phyloP scores from a whole-genome alignment of 2,888 invertebrate genomes.

The Rhabditophanes sp. region DNA sequence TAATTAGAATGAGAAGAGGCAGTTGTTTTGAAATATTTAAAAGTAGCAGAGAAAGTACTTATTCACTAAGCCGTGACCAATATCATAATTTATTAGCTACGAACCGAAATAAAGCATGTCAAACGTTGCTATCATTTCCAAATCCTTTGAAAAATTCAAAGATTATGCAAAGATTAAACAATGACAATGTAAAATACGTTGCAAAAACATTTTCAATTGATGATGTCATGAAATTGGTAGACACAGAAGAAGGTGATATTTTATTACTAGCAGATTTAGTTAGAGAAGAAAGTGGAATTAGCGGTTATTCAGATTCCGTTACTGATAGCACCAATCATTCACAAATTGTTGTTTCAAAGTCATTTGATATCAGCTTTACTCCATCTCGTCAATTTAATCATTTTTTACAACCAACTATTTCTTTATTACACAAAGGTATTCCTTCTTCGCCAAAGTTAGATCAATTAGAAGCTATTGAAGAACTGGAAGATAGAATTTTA shows the following conservation, averaged over 20 bases:
- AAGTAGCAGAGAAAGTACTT: constrained; percentile 9
- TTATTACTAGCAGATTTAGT: constrained; percentile 19
- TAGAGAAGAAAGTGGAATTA: constrained; percentile 13
- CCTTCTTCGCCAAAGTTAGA: constrained; percentile 1
- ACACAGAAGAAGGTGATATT: constrained; percentile 24
- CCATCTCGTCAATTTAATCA: constrained; percentile 5
- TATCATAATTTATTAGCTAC: constrained; percentile 15
- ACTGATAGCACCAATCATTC: constrained; percentile 11
- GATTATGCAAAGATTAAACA: constrained; percentile 11
- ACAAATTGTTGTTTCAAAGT: constrained; percentile 22
- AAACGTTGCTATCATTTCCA: constrained; percentile 38
- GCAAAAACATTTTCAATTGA: constrained; percentile 31
- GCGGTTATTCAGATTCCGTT: constrained; percentile 10
- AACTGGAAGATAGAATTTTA: constrained; percentile 23
- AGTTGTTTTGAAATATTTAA: constrained; percentile 13
- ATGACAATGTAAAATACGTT: constrained; percentile 12
- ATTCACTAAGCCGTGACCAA: constrained; percentile 10
- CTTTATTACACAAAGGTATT: constrained; percentile 2
- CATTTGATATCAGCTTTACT: constrained; percentile 20
- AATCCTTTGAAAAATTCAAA: constrained; percentile 14
- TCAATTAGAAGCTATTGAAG: constrained; percentile 22
- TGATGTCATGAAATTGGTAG: constrained; percentile 34
- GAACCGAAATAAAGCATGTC: constrained; percentile 18
- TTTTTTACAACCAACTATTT: constrained; percentile 4
- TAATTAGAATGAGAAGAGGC: constrained; percentile 5